Base-by-base conservation (phyloP, 2,113 vertebrate species). In the Atractosteus spatula region DNA sequence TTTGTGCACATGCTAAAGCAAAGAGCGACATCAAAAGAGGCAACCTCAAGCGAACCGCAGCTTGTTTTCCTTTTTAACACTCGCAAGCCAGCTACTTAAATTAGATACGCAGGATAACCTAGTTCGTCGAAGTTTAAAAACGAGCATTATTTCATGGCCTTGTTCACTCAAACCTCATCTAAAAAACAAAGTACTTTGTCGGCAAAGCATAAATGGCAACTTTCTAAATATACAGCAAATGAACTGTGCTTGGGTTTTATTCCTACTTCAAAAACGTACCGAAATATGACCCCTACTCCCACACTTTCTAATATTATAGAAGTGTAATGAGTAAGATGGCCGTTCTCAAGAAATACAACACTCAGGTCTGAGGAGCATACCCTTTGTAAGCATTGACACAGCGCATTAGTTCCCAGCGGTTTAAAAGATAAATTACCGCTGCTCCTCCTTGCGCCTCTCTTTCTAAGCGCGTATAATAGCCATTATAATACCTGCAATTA, bases 401-500 rank as follows among this genome's bases (percentile, higher is more conserved):
- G 80, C 43, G 74, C 68, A 84, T 79, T 70, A 76, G 67, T 82
- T 90, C 89, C 84, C 84, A 84, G 66, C 74, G 89, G 85, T 74
- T 86, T 86, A 80, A 78, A 87, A 90, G 85, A 93, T 78, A 88
- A 91, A 92, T 87, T 79, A 89, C 67, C 12, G 3, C 77, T 72
- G 71, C 73, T 80, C 90, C 83, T 82, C 73, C 77, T 83, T 82
- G 69, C 70, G 12, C 83, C 83, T 86, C 84, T 79, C 44, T 83
- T 84, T 82, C 81, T 88, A 88, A 92, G 81, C 82, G 84, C 84
- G 84, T 85, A 78, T 92, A 94, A 93, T 83, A 85, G 86, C 75
- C 76, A 84, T 89, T 92, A 89, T 90, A 89, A 89, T 88, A 82
- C 81, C 87, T 77, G 85, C 85, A 93, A 91, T 91, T 92, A 93